phyloP scores from a whole-genome alignment of 2,797 vertebrate species.

The Pteronotus mesoamericanus region DNA sequence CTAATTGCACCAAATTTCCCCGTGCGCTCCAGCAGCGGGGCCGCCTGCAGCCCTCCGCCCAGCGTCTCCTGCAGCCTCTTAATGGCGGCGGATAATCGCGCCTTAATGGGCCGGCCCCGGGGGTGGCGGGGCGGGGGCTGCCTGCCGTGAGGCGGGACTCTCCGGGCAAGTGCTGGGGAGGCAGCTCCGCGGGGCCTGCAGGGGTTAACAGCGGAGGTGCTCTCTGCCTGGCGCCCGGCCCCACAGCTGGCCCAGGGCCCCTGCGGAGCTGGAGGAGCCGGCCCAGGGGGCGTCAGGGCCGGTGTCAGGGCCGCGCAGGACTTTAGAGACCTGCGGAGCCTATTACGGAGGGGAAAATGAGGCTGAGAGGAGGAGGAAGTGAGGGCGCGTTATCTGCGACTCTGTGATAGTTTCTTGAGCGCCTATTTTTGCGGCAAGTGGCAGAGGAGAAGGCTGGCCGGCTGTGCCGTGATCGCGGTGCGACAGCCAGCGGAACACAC shows the following conservation, averaged over 20 bases:
- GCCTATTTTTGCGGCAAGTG: fast-evolving
- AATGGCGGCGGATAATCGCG: slow-evolving; percentile 31
- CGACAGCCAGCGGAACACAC: neutral
- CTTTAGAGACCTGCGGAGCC: neutral
- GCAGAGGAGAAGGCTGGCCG: neutral
- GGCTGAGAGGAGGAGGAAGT: neutral
- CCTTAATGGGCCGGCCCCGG: neutral
- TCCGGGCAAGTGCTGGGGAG: neutral
- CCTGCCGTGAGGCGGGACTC: fast-evolving
- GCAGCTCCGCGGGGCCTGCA: neutral
- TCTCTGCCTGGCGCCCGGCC: neutral
- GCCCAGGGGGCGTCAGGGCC: neutral
- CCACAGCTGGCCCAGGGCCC: neutral
- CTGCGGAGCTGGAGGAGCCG: too few relatives aligned
- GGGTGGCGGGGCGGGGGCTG: neutral
- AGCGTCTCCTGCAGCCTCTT: slow-evolving; percentile 66
- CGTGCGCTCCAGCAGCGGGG: slow-evolving; percentile 57
- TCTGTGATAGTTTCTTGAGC: neutral
- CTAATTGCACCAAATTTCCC: slow-evolving; percentile 69
- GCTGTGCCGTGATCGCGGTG: neutral
- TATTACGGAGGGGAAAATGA: neutral
- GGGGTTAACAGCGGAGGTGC: neutral
- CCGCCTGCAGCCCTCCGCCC: slow-evolving; percentile 32
- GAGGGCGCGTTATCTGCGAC: too few relatives aligned
- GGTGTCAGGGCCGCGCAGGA: neutral